phyloP scores from a whole-genome alignment of 2,113 vertebrate genomes.

The Heliornis fulica region DNA sequence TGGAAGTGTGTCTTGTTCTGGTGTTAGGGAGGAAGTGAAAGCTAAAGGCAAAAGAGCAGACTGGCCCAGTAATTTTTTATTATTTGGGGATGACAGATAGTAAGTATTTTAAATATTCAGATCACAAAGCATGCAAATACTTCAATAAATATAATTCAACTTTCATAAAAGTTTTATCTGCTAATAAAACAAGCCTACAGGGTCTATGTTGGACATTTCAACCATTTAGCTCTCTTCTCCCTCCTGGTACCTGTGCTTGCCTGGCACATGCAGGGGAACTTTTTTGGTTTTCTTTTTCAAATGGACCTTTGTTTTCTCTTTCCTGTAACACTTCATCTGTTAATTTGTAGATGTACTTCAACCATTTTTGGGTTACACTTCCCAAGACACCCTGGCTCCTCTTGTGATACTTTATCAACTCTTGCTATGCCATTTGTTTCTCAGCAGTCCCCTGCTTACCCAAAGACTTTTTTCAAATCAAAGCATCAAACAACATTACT shows the following conservation, averaged over 20 bases:
- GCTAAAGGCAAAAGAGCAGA: not conserved
- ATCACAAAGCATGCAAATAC: not conserved
- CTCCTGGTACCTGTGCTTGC: not conserved
- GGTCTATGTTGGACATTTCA: not conserved
- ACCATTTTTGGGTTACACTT: not conserved
- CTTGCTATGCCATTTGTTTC: not conserved
- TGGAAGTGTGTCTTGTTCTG: not conserved
- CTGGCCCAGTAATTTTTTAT: not conserved
- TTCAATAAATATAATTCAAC: not conserved
- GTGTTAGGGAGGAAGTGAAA: not conserved
- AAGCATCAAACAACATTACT: not conserved
- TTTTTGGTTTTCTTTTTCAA: not conserved
- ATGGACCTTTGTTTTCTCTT: not conserved
- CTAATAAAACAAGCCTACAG: not conserved
- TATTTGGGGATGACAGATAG: not conserved
- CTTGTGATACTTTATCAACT: not conserved
- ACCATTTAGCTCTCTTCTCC: not conserved
- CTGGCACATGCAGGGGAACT: not conserved
- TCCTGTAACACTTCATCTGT: not conserved
- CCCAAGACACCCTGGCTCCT: not conserved
- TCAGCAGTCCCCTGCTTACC: not conserved
- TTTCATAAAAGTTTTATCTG: not conserved
- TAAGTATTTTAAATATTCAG: not conserved
- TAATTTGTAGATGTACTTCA: not conserved
- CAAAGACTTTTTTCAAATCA: not conserved